Base-by-base conservation (phyloP, 30 jellyfish, hydroid and myxozoan species). In the Mastigias papua region DNA sequence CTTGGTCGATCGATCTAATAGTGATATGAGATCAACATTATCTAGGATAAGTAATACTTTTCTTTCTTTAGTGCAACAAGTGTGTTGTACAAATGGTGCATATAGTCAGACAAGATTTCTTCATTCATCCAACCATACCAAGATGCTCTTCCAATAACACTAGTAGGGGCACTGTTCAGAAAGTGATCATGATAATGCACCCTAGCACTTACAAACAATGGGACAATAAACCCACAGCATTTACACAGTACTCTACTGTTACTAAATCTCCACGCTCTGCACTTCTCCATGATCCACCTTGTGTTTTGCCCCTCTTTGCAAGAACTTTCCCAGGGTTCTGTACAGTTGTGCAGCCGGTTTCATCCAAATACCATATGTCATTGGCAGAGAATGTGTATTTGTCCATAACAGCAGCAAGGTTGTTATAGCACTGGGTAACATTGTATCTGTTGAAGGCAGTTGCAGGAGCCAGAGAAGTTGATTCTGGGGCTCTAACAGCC, bases 141-240 rank as follows among this genome's bases (percentile, higher is more conserved):
- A 16, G 8, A 16, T 16, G 60, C 60, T 16, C 8, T 16, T 6
- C 60, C 16, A 46, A 46, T 46, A 6, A 16, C 29, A 25, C 67
- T 20, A 6, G 60, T 8, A 6, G 78, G 22, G 17, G 62, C 3
- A 78, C 27, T 8, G 27, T 29, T 67, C 19, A n/a, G n/a, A n/a
- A n/a, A n/a, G n/a, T n/a, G n/a, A n/a, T n/a, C n/a, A n/a, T n/a
- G n/a, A n/a, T n/a, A n/a, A n/a, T n/a, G n/a, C n/a, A n/a, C n/a
- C n/a, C n/a, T n/a, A n/a, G n/a, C n/a, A n/a, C n/a, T n/a, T n/a
- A n/a, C n/a, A n/a, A n/a, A n/a, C n/a, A n/a, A n/a, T n/a, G n/a
- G n/a, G n/a, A n/a, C n/a, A n/a, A n/a, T n/a, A n/a, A n/a, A n/a
- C 77, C 42, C 42, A 65, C 23, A 46, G 93, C 91, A 84, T 81